These are phyloP conservation scores for Drosophila hamatofila DNA, from an alignment of 2,888 invertebrate genomes.

Conservation along the genomic window DNA sequence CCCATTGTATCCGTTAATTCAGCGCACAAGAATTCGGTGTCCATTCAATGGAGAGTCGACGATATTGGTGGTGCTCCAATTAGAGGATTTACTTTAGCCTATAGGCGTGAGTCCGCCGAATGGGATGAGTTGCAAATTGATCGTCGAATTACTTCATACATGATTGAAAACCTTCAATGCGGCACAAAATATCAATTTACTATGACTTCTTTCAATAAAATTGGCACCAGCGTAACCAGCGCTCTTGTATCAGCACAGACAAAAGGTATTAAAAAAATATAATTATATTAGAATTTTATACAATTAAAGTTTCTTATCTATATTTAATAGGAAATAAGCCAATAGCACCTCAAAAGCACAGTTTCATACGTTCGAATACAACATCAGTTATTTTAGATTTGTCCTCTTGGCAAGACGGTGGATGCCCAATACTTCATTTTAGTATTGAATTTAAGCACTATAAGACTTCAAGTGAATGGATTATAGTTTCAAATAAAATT, in stretches of 20 bases:
- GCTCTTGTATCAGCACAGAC: slow-evolving; percentile 89
- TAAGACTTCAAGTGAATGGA: slow-evolving; percentile 83
- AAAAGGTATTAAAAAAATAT: slow-evolving; percentile 87
- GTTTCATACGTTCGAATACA: slow-evolving; percentile 90
- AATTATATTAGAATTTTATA: background rate
- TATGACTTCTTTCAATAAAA: slow-evolving; percentile 90
- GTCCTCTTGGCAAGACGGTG: slow-evolving; percentile 92
- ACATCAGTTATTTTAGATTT: slow-evolving; percentile 91
- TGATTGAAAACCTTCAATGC: slow-evolving; percentile 90
- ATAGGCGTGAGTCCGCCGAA: slow-evolving; percentile 86
- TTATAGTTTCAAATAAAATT: slow-evolving; percentile 86
- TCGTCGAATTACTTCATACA: slow-evolving; percentile 87
- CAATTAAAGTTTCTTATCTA: background rate
- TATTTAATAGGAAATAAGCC: slow-evolving; percentile 86
- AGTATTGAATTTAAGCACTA: slow-evolving; percentile 84
- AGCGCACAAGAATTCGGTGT: slow-evolving; percentile 86
- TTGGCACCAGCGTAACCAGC: slow-evolving; percentile 91
- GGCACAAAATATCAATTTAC: slow-evolving; percentile 92
- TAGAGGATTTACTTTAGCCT: slow-evolving; percentile 86
- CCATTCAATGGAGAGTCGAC: slow-evolving; percentile 86
- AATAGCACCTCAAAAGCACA: slow-evolving; percentile 89
- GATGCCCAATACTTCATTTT: slow-evolving; percentile 92
- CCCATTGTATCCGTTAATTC: slow-evolving; percentile 86
- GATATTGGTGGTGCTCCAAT: slow-evolving; percentile 87
- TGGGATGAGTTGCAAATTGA: slow-evolving; percentile 87